Evolutionary conservation across 1,140 invertebrate species (phyloP).

Genomic region (Aporrectodea caliginosa): DNA sequence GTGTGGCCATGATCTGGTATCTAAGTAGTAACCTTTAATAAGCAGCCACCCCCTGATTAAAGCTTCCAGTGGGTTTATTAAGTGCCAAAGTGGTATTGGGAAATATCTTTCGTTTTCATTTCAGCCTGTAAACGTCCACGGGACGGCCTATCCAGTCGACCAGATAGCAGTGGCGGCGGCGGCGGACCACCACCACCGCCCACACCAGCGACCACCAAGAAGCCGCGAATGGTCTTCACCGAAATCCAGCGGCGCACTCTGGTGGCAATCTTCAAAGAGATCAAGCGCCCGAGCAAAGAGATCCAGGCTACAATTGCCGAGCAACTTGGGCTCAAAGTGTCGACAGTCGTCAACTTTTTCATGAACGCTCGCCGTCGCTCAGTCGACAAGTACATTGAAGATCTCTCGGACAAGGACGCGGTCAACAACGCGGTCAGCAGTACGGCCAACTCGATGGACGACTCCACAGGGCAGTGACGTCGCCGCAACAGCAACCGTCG

Average conservation of each 20-base stretch:
- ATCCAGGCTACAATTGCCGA: constrained; percentile 24
- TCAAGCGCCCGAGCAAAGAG: constrained; percentile 61
- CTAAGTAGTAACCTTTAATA: no score
- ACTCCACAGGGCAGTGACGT: not conserved
- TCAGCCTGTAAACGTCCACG: not conserved
- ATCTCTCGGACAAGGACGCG: not conserved
- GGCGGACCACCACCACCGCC: no score
- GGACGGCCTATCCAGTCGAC: not conserved
- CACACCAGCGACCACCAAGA: constrained; percentile 63
- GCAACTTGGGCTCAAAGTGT: constrained; percentile 70
- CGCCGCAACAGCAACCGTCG: not conserved
- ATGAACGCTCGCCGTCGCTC: constrained; percentile 94
- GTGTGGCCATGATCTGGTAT: no score
- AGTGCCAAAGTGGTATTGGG: no score
- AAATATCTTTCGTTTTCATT: not conserved
- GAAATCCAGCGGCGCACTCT: constrained; percentile 96
- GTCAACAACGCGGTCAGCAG: not conserved
- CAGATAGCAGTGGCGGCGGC: not conserved
- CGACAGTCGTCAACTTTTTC: constrained; percentile 98
- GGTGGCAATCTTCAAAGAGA: constrained; percentile 62
- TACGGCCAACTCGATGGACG: not conserved
- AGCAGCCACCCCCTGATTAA: no score
- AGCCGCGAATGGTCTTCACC: constrained; percentile 96
- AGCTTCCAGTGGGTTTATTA: no score
- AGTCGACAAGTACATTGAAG: constrained; percentile 75